Conservation (phyloP, 2,113 vertebrate genomes). For the Oreochromis aureus region DNA sequence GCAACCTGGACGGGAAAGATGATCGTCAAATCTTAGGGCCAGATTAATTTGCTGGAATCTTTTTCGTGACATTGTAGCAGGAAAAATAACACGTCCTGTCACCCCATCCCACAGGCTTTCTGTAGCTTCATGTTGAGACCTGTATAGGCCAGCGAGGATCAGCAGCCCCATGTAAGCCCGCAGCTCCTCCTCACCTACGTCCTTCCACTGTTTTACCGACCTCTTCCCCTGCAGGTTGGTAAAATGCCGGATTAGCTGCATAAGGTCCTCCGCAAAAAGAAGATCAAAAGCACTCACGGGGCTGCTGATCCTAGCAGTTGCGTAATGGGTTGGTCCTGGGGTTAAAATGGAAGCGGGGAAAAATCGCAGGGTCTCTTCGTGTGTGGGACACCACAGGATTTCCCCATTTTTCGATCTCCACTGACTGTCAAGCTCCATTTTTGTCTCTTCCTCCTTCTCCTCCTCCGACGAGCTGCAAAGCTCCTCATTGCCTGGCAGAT, state of each 20-base stretch:
- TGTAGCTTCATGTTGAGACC: not conserved
- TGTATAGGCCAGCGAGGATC: not conserved
- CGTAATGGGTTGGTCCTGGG: not conserved
- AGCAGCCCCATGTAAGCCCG: not conserved
- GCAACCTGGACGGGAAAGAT: not conserved
- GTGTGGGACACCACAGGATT: not conserved
- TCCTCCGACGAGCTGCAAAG: not conserved
- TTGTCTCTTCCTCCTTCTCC: not conserved
- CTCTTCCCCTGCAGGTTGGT: not conserved
- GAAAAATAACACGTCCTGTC: not conserved
- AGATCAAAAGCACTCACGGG: not conserved
- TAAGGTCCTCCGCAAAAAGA: not conserved
- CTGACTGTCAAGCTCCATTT: not conserved
- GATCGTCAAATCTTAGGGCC: not conserved
- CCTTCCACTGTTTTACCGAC: not conserved
- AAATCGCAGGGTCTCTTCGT: not conserved
- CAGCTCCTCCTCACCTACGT: not conserved
- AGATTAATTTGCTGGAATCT: not conserved
- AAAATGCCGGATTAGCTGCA: not conserved
- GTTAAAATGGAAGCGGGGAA: not conserved
- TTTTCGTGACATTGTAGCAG: not conserved
- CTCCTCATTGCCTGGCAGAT: not conserved
- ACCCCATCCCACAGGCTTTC: not conserved
- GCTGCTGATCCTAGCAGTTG: not conserved
- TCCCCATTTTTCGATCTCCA: not conserved